These are phyloP conservation scores for Stegophylla sp. DNA, from an alignment of 2,888 invertebrate species.

Conservation along the genomic window DNA sequence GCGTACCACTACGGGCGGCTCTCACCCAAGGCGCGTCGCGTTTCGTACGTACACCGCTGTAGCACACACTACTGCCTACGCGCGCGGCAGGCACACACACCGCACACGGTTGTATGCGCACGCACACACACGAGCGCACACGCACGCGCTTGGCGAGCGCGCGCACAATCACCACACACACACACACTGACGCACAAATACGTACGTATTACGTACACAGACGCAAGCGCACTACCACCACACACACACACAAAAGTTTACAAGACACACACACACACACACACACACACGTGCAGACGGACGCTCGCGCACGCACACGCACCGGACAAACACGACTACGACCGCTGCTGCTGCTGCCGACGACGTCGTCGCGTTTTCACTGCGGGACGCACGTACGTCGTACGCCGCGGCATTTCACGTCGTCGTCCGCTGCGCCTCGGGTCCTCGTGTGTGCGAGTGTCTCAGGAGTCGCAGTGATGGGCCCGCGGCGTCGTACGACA, in stretches of 20 bases:
- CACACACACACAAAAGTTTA: background rate
- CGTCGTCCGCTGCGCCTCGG: background rate
- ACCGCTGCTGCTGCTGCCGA: background rate
- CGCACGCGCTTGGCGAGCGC: constrained; percentile 3
- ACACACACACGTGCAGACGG: no score
- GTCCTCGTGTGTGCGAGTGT: no score
- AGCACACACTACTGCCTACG: constrained; percentile 6
- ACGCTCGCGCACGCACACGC: background rate
- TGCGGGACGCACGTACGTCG: background rate
- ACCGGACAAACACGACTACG: background rate
- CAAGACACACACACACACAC: background rate
- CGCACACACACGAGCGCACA: background rate
- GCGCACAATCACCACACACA: background rate
- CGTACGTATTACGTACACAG: background rate
- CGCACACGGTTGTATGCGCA: background rate
- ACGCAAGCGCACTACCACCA: background rate
- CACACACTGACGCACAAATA: background rate
- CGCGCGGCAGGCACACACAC: constrained; percentile 7
- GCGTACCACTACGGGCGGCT: constrained; percentile 20
- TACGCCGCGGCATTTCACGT: background rate
- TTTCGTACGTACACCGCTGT: constrained; percentile 15
- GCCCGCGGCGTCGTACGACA: no score
- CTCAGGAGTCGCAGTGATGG: background rate
- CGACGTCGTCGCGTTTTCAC: no score
- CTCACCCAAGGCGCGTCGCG: constrained; percentile 53